These are phyloP conservation scores for Bergia puertoricense DNA, from an alignment of 92 coral and sea anemone species.

Conservation along the genomic window DNA sequence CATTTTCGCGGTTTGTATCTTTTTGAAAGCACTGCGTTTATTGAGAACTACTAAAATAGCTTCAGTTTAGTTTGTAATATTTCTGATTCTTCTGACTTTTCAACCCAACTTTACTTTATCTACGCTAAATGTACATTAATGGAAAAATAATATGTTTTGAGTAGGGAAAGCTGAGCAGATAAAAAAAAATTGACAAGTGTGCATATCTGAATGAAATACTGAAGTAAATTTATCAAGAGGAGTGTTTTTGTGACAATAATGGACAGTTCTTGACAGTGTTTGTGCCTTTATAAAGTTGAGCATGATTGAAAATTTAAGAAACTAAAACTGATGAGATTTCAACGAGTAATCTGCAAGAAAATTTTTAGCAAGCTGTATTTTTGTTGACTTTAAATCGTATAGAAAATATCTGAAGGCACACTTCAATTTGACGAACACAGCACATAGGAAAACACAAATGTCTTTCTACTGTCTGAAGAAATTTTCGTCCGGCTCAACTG, in stretches of 20 bases:
- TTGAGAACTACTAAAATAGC: neutral
- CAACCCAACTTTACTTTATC: neutral
- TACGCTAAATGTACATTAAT: conserved; percentile 15
- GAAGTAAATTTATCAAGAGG: neutral
- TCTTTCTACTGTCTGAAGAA: neutral
- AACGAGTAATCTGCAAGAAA: neutral
- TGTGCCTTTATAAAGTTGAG: neutral
- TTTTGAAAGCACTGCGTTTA: neutral
- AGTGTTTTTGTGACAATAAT: conserved; percentile 5
- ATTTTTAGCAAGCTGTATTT: neutral
- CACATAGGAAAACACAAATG: neutral
- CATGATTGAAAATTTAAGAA: neutral
- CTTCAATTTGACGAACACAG: neutral
- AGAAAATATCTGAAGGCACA: neutral
- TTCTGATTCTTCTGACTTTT: neutral
- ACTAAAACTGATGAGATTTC: neutral
- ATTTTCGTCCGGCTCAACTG: conserved; percentile 1
- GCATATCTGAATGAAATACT: conserved; percentile 26
- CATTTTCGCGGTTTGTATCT: neutral
- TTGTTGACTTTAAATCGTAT: conserved; percentile 18
- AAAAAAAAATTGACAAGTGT: neutral
- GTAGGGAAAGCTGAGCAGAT: neutral
- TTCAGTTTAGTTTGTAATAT: neutral
- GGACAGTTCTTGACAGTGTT: neutral
- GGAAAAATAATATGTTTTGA: conserved; percentile 29